A percentile compares a stretch with the other conserved stretches of the same genome.
Evolutionary conservation across 2,888 invertebrate genomes (phyloP).

Genomic region (Hemithea aestivaria): DNA sequence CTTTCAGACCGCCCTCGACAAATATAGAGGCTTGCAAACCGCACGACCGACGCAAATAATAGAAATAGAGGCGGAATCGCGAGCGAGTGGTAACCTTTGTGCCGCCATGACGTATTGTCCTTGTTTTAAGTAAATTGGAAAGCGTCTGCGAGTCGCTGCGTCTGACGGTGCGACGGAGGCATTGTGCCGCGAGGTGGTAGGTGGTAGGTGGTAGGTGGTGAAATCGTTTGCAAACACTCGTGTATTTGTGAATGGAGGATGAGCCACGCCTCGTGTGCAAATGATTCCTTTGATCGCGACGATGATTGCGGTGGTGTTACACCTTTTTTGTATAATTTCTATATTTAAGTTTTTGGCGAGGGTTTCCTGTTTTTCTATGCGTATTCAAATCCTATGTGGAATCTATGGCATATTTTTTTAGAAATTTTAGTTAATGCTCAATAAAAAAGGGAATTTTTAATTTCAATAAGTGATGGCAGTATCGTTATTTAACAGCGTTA

Average conservation of each 20-base stretch:
- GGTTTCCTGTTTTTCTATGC: too few relatives aligned
- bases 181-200: too few relatives aligned
- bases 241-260: conserved; percentile 9
- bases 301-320: conserved; percentile 1
- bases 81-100: conserved; percentile 20
- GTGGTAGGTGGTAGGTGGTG: conserved; percentile 44
- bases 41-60: conserved; percentile 7
- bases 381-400: too few relatives aligned
- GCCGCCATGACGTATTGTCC: conserved; percentile 30
- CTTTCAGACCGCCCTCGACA: conserved; percentile 1
- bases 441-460: too few relatives aligned
- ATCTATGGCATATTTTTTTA: too few relatives aligned
- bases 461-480: too few relatives aligned
- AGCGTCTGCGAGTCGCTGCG: conserved; percentile 23
- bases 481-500: too few relatives aligned
- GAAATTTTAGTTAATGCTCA: too few relatives aligned
- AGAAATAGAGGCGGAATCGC: conserved; percentile 11
- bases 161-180: conserved; percentile 37
- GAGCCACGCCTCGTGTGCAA: conserved; percentile 10
- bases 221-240: conserved; percentile 50
- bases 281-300: conserved; percentile 4
- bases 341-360: too few relatives aligned
- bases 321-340: neutral
- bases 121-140: conserved; percentile 72
- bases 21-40: neutral